phyloP scores from a whole-genome alignment of 2,113 vertebrate species.

The Scartelaos histophorus region DNA sequence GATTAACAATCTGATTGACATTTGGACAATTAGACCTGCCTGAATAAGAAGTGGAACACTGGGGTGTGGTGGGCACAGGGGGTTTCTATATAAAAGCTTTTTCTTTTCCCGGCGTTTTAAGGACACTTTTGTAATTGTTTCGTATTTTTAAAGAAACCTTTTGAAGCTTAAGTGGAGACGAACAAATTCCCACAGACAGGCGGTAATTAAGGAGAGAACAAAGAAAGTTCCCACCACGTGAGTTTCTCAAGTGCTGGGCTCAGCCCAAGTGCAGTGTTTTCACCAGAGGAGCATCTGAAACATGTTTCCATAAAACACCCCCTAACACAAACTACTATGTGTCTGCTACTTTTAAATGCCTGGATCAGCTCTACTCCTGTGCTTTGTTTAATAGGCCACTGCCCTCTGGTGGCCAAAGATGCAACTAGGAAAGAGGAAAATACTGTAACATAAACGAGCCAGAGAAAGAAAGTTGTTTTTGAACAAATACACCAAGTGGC shows the following conservation, averaged over 20 bases:
- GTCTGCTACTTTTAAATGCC: background rate
- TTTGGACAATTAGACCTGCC: background rate
- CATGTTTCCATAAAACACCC: background rate
- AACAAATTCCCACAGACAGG: constrained; percentile 12
- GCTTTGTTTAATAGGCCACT: constrained; percentile 42
- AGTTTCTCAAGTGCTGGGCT: background rate
- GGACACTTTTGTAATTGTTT: constrained; percentile 17
- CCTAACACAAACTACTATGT: background rate
- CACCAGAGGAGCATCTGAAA: background rate
- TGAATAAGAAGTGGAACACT: constrained; percentile 3
- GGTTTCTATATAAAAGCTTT: background rate
- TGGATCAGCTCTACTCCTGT: background rate
- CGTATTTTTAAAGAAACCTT: constrained; percentile 18
- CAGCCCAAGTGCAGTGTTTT: no score
- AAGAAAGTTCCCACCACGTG: background rate
- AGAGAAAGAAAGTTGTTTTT: background rate
- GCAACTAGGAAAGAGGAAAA: background rate
- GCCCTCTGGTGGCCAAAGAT: constrained; percentile 52
- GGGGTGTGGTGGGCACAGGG: constrained; percentile 3
- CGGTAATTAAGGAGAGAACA: constrained; percentile 6
- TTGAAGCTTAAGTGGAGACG: constrained; percentile 10
- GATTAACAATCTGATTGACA: constrained; percentile 6
- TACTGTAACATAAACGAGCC: background rate
- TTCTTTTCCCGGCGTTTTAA: constrained; percentile 4
- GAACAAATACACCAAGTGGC: no score